phyloP scores from a whole-genome alignment of 1,140 invertebrate species.

The Helicoverpa armigera region DNA sequence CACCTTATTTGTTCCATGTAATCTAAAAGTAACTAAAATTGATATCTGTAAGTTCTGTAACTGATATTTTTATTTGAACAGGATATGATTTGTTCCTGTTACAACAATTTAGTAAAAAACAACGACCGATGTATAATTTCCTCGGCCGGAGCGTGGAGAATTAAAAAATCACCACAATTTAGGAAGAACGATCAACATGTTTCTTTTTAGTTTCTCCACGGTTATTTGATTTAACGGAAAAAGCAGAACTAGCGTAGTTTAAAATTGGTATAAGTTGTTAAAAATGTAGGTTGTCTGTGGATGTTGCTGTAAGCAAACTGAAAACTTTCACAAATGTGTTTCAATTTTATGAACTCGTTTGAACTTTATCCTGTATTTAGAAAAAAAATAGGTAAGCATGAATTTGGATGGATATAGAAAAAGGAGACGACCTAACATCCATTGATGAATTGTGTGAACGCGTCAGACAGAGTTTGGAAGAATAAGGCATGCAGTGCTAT shows the following conservation, averaged over 20 bases:
- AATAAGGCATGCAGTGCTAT: too few species aligned
- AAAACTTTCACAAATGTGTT: too few species aligned
- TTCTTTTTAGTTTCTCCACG: constrained; percentile 27
- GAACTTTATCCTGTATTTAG: too few species aligned
- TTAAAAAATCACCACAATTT: constrained; percentile 46
- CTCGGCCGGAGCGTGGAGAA: constrained; percentile 27
- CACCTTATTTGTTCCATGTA: neutral
- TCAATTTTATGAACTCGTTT: too few species aligned
- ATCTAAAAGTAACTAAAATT: neutral
- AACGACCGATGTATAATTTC: constrained; percentile 10
- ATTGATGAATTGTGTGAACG: neutral
- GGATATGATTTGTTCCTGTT: constrained; percentile 30
- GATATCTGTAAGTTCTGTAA: too few species aligned
- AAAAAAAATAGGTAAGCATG: too few species aligned
- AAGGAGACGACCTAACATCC: neutral
- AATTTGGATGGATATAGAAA: neutral
- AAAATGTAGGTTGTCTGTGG: neutral
- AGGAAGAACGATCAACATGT: constrained; percentile 20
- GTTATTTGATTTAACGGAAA: constrained; percentile 33
- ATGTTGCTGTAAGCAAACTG: too few species aligned
- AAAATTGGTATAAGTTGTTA: constrained; percentile 25
- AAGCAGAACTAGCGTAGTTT: constrained; percentile 26
- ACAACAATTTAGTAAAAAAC: constrained; percentile 5
- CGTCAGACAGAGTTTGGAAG: too few species aligned
- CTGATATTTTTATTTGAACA: constrained; percentile 7